Evolutionary conservation across 2,797 vertebrate species (phyloP), one percentile per base, ranked within the genome.

Genomic region (Pseudotriccus pelzelni): DNA sequence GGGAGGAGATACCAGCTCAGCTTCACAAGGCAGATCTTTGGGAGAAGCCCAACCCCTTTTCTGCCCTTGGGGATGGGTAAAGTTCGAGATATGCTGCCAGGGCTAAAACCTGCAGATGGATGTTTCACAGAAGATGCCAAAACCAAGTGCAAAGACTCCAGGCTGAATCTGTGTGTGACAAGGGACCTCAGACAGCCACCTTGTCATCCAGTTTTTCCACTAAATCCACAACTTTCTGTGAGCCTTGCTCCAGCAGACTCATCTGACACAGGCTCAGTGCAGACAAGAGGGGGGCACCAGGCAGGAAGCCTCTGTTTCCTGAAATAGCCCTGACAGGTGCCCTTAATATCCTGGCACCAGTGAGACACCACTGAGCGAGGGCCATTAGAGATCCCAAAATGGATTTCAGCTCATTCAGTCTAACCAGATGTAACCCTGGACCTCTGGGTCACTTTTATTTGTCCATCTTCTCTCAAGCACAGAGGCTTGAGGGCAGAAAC

Each of bases 321-420:
- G 63, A 89, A 95, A 95, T 95, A 96, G 32, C 84, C 53, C 83
- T 77, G 89, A 94, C 91, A 92, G 84, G 94, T 94, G 92, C 84
- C 91, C 74, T 90, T 58, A 53, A 67, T 91, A 39, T 76, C 63
- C 84, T 88, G 89, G 84, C 92, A 95, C 56, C 87, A 37, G 27
- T 10, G 55, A 53, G 78, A 73, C 50, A 37, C 30, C 0, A 0
- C 67, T 0, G 16, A 77, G 69, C 0, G 3, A 78, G 69, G 70
- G 78, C 79, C 58, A 23, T 75, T 43, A 74, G 75, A 83, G 53
- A 85, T 77, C 86, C 78, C 16, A 3, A 93, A 94, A 94, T 75
- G 80, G 80, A 80, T 90, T 95, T 84, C 27, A 39, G 8, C 78
- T 50, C 72, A 4, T 25, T 73, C 62, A 89, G 68, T n/a, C 64